Evolutionary conservation across 2,888 invertebrate genomes (phyloP).

Genomic region (Ectropis crepuscularia): DNA sequence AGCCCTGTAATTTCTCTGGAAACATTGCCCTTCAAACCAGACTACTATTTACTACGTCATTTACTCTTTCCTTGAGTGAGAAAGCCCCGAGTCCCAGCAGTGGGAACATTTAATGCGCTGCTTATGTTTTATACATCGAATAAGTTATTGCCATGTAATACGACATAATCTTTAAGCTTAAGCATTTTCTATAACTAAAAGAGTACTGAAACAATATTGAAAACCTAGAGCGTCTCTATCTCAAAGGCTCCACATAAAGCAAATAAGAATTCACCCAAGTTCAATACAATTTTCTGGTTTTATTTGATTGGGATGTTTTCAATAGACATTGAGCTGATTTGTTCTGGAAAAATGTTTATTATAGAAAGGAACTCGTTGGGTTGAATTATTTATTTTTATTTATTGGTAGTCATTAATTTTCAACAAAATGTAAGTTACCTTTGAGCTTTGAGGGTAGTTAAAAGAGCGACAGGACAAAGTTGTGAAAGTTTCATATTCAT

Average conservation of each 20-base stretch:
- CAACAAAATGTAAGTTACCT: too few species aligned
- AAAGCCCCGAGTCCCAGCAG: too few species aligned
- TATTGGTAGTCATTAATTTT: neutral
- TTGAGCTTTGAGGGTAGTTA: too few species aligned
- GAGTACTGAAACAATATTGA: constrained; percentile 27
- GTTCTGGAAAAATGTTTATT: neutral
- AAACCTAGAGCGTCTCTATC: constrained; percentile 22
- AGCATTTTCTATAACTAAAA: constrained; percentile 26
- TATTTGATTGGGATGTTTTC: neutral
- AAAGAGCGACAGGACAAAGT: too few species aligned
- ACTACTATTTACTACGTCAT: too few species aligned
- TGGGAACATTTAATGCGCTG: too few species aligned
- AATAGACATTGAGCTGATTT: neutral
- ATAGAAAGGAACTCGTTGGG: neutral
- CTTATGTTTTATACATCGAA: too few species aligned
- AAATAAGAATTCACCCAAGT: constrained; percentile 20
- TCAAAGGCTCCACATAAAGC: constrained; percentile 26
- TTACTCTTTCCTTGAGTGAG: too few species aligned
- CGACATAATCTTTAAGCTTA: constrained; percentile 8
- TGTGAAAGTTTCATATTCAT: too few species aligned
- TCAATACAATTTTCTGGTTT: constrained; percentile 6
- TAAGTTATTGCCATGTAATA: too few species aligned
- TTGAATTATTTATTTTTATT: neutral
- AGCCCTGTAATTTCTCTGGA: too few species aligned
- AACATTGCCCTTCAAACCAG: too few species aligned